Percentiles rank a stretch among this genome's conserved stretches.
Evolutionary conservation across 37 sponge, comb jelly and placozoan genomes (phyloP).

Genomic region (Chondrilla cf. caribensis): DNA sequence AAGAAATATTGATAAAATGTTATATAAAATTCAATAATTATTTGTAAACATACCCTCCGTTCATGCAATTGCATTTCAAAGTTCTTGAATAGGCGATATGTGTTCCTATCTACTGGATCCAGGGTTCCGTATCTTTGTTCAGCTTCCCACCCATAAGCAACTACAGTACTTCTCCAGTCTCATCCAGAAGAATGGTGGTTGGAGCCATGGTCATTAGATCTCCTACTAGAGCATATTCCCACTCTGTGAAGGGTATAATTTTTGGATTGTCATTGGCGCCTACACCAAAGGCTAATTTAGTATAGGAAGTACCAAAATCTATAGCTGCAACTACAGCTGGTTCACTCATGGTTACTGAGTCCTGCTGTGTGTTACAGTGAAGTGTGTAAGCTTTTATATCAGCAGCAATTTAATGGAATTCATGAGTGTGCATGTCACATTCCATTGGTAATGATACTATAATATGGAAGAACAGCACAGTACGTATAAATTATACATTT

Average conservation of each 20-base stretch:
- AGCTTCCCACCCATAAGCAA: slow-evolving; percentile 19
- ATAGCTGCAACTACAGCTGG: slow-evolving; percentile 11
- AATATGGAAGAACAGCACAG: too few species aligned
- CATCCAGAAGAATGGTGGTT: slow-evolving; percentile 2
- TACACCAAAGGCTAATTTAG: background rate
- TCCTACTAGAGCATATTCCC: slow-evolving; percentile 8
- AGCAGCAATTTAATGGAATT: too few species aligned
- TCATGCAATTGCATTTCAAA: slow-evolving; percentile 12
- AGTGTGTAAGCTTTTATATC: too few species aligned
- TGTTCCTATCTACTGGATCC: background rate
- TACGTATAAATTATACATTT: too few species aligned
- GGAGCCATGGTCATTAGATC: background rate
- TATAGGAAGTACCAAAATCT: slow-evolving; percentile 18
- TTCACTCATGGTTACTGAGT: too few species aligned
- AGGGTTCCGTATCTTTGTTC: background rate
- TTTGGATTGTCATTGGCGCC: background rate
- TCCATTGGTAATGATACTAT: too few species aligned
- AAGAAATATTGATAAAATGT: background rate
- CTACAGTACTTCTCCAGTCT: background rate
- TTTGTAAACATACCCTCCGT: background rate
- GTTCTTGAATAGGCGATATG: background rate
- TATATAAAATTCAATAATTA: background rate
- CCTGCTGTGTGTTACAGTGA: too few species aligned
- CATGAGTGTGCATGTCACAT: too few species aligned
- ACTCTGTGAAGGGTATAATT: background rate